phyloP scores from a whole-genome alignment of 1,140 invertebrate species.

The Rhyzopertha dominica region DNA sequence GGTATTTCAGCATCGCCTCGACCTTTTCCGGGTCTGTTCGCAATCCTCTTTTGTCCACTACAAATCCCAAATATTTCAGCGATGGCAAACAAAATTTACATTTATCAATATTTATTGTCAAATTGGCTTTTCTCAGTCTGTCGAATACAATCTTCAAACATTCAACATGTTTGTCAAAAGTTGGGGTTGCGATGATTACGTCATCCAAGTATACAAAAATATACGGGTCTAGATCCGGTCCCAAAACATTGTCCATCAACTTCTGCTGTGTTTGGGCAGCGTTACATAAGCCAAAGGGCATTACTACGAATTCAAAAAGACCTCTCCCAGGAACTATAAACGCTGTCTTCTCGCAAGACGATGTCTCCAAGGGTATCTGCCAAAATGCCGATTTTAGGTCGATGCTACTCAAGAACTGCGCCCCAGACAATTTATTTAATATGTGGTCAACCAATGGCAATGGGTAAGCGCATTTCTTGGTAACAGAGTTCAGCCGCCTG shows the following conservation, averaged over 20 bases:
- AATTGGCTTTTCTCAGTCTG: too few relatives aligned
- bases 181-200: constrained; percentile 21
- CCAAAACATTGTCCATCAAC: constrained; percentile 32
- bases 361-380: constrained; percentile 14
- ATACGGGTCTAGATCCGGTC: constrained; percentile 19
- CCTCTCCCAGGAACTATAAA: constrained; percentile 19
- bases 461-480: constrained; percentile 27
- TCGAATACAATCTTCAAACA: too few relatives aligned
- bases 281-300: constrained; percentile 41
- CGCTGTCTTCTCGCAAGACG: constrained; percentile 16
- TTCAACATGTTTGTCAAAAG: too few relatives aligned
- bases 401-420: constrained; percentile 25
- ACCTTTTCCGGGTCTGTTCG: too few relatives aligned
- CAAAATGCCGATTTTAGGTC: constrained; percentile 31
- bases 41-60: too few relatives aligned
- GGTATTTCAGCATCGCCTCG: too few relatives aligned
- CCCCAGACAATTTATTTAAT: constrained; percentile 27
- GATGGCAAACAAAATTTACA: too few relatives aligned
- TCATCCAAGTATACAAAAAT: constrained; percentile 38
- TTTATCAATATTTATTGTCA: too few relatives aligned
- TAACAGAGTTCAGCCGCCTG: constrained; percentile 31
- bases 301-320: constrained; percentile 26
- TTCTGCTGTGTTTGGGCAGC: constrained; percentile 31
- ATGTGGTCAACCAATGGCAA: constrained; percentile 19
- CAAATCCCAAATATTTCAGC: too few relatives aligned